Evolutionary conservation across 2,888 invertebrate genomes (phyloP).

Genomic region (Rambutsinella grinnellia): DNA sequence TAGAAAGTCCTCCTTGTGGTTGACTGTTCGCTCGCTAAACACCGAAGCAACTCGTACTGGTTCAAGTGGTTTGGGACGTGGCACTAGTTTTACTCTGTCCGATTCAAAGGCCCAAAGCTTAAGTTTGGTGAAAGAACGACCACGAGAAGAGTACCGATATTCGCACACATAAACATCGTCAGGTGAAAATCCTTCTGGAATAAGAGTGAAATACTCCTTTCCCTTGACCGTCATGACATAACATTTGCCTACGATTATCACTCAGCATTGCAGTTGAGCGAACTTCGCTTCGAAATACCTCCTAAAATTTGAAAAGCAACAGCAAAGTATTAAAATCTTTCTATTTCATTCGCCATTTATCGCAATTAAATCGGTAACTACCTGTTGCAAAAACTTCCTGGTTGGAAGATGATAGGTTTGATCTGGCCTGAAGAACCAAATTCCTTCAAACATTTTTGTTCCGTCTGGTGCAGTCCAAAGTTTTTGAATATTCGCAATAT

Average conservation of each 20-base stretch:
- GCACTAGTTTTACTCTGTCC: conserved; percentile 74
- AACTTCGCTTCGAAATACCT: conserved; percentile 95
- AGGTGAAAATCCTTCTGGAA: conserved; percentile 88
- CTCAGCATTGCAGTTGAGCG: conserved; percentile 87
- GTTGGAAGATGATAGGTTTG: conserved; percentile 97
- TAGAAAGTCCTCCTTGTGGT: conserved; percentile 89
- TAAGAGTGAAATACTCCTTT: conserved; percentile 92
- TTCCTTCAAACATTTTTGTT: conserved; percentile 91
- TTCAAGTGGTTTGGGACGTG: conserved; percentile 82
- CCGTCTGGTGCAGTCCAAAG: conserved; percentile 88
- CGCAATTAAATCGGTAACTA: no score
- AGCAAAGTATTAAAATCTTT: no score
- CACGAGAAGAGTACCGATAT: conserved; percentile 89
- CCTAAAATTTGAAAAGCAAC: conserved; percentile 71
- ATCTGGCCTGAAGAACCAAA: conserved; percentile 90
- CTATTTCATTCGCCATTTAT: no score
- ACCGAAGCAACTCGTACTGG: conserved; percentile 92
- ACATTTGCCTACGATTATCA: conserved; percentile 88
- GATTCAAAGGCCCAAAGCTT: conserved; percentile 75
- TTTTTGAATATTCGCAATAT: conserved; percentile 89
- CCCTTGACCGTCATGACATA: conserved; percentile 86
- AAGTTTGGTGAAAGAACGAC: conserved; percentile 93
- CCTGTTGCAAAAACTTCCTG: conserved; percentile 92
- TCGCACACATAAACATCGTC: conserved; percentile 98
- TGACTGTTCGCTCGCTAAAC: conserved; percentile 90